phyloP scores from a whole-genome alignment of 2,797 vertebrate species.

The Chaetophractus vellerosus region DNA sequence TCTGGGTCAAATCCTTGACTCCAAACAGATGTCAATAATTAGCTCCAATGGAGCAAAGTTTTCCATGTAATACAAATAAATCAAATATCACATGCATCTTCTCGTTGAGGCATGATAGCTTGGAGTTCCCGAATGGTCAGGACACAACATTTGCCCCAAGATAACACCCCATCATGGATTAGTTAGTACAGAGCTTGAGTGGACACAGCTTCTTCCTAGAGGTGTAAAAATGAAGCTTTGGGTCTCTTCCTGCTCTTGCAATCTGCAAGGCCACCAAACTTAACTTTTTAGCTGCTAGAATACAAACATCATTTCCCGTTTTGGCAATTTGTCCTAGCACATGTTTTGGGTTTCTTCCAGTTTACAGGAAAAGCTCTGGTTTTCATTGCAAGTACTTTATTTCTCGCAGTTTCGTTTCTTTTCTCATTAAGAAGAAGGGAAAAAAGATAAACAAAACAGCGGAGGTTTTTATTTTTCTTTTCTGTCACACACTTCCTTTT shows the following conservation, averaged over 20 bases:
- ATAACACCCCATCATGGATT: not conserved
- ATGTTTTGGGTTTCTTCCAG: constrained; percentile 1
- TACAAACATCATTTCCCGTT: not conserved
- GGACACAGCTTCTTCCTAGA: constrained; percentile 20
- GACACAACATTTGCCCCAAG: not conserved
- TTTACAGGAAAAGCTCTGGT: not conserved
- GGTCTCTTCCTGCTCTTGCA: not conserved
- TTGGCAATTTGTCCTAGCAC: not conserved
- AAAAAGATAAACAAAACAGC: not conserved
- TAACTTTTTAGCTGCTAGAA: not conserved
- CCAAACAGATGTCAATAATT: constrained; percentile 73
- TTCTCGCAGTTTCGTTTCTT: not conserved
- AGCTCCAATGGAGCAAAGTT: constrained; percentile 57
- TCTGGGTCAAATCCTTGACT: constrained; percentile 71
- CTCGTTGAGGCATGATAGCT: not conserved
- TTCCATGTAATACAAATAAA: constrained; percentile 65
- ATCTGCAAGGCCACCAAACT: constrained; percentile 8
- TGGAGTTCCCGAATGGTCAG: not conserved
- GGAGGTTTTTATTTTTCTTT: not conserved
- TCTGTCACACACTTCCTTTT: constrained; percentile 56
- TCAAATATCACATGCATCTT: not conserved
- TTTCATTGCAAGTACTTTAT: not conserved
- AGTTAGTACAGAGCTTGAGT: not conserved
- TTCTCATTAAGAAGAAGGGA: not conserved
- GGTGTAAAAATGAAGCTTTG: constrained; percentile 22